phyloP scores from a whole-genome alignment of 1,140 invertebrate genomes.

The Saccostrea cuccullata region DNA sequence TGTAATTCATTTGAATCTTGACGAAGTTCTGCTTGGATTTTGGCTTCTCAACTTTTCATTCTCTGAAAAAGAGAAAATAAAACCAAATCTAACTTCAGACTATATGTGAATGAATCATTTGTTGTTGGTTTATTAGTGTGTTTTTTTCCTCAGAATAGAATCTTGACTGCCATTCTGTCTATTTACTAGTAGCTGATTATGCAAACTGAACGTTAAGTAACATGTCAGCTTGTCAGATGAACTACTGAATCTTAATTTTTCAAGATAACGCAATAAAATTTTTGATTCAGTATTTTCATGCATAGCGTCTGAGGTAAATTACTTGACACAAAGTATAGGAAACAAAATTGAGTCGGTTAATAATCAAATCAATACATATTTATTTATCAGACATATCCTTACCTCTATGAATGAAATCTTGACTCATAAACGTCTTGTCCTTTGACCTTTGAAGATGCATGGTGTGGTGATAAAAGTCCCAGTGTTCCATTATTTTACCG shows the following conservation, averaged over 20 bases:
- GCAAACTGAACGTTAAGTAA: no score
- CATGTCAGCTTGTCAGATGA: no score
- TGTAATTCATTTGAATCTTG: not conserved
- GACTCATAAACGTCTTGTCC: not conserved
- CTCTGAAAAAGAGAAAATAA: not conserved
- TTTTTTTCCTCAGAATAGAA: no score
- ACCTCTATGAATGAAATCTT: slow-evolving; percentile 2
- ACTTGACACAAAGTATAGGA: not conserved
- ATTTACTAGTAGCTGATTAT: no score
- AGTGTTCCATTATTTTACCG: not conserved
- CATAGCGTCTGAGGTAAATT: no score
- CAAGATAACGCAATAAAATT: no score
- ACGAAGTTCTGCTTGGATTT: not conserved
- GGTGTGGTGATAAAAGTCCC: slow-evolving; percentile 13
- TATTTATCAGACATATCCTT: not conserved
- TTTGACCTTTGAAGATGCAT: slow-evolving; percentile 10
- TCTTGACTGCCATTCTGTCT: no score
- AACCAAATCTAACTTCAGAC: no score
- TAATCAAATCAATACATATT: not conserved
- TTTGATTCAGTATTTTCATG: no score
- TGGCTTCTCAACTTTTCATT: not conserved
- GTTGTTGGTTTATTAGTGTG: no score
- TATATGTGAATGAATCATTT: no score
- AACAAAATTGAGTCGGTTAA: not conserved
- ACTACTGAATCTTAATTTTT: no score